Conservation (phyloP, 2,797 vertebrate genomes). For the Hyperoplus lanceolatus region DNA sequence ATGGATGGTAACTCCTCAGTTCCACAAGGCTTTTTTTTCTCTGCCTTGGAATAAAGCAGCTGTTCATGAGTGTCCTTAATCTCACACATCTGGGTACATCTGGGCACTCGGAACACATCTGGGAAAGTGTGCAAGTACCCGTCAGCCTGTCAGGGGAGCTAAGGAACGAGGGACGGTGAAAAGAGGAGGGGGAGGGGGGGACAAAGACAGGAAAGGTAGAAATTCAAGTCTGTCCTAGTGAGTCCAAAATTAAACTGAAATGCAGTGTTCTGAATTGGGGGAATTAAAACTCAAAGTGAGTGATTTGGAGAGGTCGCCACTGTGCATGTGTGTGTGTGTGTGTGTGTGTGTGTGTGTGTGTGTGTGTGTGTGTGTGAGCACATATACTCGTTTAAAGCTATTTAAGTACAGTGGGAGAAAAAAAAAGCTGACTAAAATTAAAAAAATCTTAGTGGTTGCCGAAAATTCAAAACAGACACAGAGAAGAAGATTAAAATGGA, state of each 20-base stretch:
- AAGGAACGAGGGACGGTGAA: slow-evolving; percentile 21
- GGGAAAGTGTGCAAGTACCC: slow-evolving; percentile 68
- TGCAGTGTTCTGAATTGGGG: slow-evolving; percentile 4
- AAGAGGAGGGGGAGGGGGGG: slow-evolving; percentile 21
- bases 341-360: slow-evolving; percentile 5
- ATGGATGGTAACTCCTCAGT: slow-evolving; percentile 57
- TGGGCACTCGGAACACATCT: slow-evolving; percentile 70
- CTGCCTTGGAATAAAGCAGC: slow-evolving; percentile 53
- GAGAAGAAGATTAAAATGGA: too few relatives aligned
- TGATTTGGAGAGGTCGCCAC: slow-evolving; percentile 22
- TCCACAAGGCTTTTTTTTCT: slow-evolving; percentile 67
- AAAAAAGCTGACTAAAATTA: too few relatives aligned
- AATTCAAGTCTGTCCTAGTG: slow-evolving; percentile 44
- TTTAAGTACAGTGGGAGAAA: too few relatives aligned
- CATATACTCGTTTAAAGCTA: too few relatives aligned
- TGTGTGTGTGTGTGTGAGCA: slow-evolving; percentile 1
- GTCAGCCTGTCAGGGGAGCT: slow-evolving; percentile 61
- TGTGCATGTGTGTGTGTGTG: slow-evolving; percentile 10
- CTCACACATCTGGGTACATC: slow-evolving; percentile 79
- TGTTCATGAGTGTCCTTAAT: slow-evolving; percentile 66
- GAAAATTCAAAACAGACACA: too few relatives aligned
- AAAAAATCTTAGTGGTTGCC: too few relatives aligned
- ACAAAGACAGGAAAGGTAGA: slow-evolving; percentile 26
- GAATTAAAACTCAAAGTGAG: slow-evolving; percentile 1
- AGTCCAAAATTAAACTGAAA: slow-evolving; percentile 30